phyloP scores from a whole-genome alignment of 1,140 invertebrate species.

The Episyrphus balteatus region DNA sequence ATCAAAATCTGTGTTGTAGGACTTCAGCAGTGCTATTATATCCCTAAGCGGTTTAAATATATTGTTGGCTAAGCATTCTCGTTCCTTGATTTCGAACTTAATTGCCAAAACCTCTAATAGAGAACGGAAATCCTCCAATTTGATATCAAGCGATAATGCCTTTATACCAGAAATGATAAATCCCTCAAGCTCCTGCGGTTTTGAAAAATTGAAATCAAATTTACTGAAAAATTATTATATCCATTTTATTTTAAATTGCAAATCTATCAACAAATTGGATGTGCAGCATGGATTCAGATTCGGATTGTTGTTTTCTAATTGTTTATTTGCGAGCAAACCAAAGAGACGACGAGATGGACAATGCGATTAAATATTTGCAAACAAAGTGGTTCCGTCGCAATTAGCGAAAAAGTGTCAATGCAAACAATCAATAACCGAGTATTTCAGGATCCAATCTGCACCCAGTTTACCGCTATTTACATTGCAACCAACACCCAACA shows the following conservation, averaged over 20 bases:
- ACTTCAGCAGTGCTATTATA: constrained; percentile 58
- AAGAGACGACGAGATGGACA: too few relatives aligned
- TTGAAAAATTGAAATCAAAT: constrained; percentile 33
- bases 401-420: constrained; percentile 28
- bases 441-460: neutral
- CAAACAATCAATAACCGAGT: neutral
- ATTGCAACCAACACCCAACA: neutral
- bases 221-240: too few relatives aligned
- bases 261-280: too few relatives aligned
- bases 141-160: constrained; percentile 44
- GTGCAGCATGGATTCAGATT: too few relatives aligned
- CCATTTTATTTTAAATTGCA: too few relatives aligned
- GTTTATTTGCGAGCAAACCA: too few relatives aligned
- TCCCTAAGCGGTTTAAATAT: constrained; percentile 80
- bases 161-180: constrained; percentile 48
- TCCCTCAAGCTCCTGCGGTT: constrained; percentile 40
- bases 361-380: too few relatives aligned
- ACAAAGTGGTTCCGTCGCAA: constrained; percentile 8
- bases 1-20: constrained; percentile 62
- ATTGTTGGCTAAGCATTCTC: constrained; percentile 46
- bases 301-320: too few relatives aligned
- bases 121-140: constrained; percentile 50
- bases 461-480: neutral
- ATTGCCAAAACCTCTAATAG: constrained; percentile 41
- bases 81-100: constrained; percentile 48